Percentiles rank a stretch among this genome's conserved stretches.
Conservation (phyloP, 2,888 invertebrate genomes). For the Sarcophaga variegata region DNA sequence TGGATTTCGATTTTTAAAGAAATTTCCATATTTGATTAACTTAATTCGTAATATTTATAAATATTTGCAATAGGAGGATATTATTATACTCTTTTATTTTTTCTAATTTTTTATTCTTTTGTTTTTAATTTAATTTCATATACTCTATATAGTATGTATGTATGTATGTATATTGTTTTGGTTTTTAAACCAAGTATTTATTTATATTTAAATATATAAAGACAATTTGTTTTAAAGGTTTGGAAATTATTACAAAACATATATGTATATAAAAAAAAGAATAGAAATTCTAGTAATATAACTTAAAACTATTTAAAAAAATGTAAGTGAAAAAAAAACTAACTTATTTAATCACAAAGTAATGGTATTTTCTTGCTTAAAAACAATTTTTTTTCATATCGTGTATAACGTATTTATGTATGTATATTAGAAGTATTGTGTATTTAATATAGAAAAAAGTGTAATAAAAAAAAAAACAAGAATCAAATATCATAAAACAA, state of each 20-base stretch:
- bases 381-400: no score
- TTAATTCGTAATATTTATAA: conserved; percentile 3
- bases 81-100: conserved; percentile 1
- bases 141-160: conserved; percentile 8
- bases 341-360: conserved; percentile 53
- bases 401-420: no score
- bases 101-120: conserved; percentile 4
- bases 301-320: conserved; percentile 50
- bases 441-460: no score
- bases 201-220: conserved; percentile 29
- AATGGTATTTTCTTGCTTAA: neutral
- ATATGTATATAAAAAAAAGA: conserved; percentile 51
- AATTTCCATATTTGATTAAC: conserved; percentile 32
- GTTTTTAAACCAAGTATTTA: conserved; percentile 70
- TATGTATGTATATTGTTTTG: conserved; percentile 42
- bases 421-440: no score
- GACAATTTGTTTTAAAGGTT: conserved; percentile 8
- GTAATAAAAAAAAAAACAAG: neutral
- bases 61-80: conserved; percentile 25
- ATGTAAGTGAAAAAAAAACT: conserved; percentile 35
- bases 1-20: conserved; percentile 21
- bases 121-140: conserved; percentile 15
- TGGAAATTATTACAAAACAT: conserved; percentile 14
- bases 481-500: neutral
- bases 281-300: conserved; percentile 37